phyloP scores from a whole-genome alignment of 2,888 invertebrate species.

The Chirona hameri region DNA sequence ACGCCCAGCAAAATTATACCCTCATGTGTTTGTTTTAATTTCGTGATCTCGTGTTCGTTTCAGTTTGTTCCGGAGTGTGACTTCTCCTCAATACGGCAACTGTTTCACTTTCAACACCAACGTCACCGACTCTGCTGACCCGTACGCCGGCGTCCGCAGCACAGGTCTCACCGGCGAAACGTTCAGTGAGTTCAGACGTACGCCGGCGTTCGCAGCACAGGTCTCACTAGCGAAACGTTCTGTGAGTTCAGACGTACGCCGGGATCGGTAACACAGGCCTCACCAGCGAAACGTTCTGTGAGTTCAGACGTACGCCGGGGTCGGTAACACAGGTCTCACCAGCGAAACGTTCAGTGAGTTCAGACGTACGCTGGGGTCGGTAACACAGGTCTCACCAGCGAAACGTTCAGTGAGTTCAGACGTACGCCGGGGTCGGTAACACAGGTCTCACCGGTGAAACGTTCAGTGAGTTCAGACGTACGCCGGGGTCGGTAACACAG shows the following conservation, averaged over 20 bases:
- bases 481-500: no score
- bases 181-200: neutral
- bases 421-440: neutral
- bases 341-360: neutral
- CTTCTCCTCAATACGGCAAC: constrained; percentile 33
- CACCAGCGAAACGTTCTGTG: no score
- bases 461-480: neutral
- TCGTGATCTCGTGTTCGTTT: neutral
- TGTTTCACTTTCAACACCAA: constrained; percentile 34
- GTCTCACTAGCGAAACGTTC: no score
- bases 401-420: neutral
- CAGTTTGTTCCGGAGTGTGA: constrained; percentile 26
- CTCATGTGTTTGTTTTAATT: neutral
- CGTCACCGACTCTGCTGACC: neutral
- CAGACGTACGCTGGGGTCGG: no score
- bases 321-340: no score
- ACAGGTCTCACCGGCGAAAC: neutral
- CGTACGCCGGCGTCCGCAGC: neutral
- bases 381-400: no score
- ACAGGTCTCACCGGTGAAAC: neutral
- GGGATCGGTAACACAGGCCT: no score
- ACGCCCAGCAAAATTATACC: neutral
- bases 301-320: no score
- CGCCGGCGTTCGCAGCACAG: no score
- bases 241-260: no score